A percentile compares a stretch with the other conserved stretches of the same genome.
Evolutionary conservation across 1,140 invertebrate genomes (phyloP).

Genomic region (Riptortus pedestris): DNA sequence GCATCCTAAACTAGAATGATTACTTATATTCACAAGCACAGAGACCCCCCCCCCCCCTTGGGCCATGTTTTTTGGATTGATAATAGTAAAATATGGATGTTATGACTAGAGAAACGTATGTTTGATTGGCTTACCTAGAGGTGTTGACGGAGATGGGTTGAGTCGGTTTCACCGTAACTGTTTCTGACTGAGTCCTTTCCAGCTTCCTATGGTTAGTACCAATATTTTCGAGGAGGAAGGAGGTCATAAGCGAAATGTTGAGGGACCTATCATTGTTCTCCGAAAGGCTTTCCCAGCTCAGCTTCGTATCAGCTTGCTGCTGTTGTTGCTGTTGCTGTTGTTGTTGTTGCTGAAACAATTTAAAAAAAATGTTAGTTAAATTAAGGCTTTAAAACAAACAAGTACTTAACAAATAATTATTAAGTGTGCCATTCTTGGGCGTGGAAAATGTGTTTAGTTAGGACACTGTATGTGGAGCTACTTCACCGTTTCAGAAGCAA

Average conservation of each 20-base stretch:
- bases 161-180: constrained; percentile 39
- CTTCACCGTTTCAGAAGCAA: too few species aligned
- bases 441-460: too few species aligned
- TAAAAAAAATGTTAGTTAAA: neutral
- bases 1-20: too few species aligned
- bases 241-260: constrained; percentile 19
- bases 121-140: constrained; percentile 39
- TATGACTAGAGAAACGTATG: too few species aligned
- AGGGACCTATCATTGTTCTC: neutral
- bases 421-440: too few species aligned
- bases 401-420: neutral
- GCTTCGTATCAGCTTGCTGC: constrained; percentile 11
- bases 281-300: constrained; percentile 15
- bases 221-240: constrained; percentile 25
- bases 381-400: neutral
- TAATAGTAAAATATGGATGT: too few species aligned
- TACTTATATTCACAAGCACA: too few species aligned
- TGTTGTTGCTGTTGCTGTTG: neutral
- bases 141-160: constrained; percentile 46
- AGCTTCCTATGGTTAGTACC: constrained; percentile 56
- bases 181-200: constrained; percentile 70
- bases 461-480: too few species aligned
- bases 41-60: too few species aligned
- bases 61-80: too few species aligned
- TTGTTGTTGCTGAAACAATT: constrained; percentile 15